Evolutionary conservation across 2,888 invertebrate genomes (phyloP), one percentile per base, ranked within the genome.

Genomic region (Caenorhabditis sp.): DNA sequence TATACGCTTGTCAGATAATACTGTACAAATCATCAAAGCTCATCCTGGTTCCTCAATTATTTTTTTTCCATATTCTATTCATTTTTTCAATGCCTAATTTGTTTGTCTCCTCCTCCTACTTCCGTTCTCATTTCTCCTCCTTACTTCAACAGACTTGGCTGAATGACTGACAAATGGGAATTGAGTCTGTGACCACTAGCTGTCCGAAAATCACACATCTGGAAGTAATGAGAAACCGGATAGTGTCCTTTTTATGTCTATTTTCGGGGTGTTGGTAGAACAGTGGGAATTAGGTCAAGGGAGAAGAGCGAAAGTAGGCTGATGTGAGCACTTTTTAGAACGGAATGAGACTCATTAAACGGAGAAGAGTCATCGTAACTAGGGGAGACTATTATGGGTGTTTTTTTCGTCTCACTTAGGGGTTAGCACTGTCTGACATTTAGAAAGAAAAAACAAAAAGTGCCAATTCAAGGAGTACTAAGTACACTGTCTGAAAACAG

Each of bases 151-250:
- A 63, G 63, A 72, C 59, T 38, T 35, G 58, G 28, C n/a, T 47
- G 59, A 76, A 76, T 41, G 61, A 76, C 51, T 76, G 76, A 76
- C 76, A 76, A 69, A 76, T 76, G 31, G 68, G 76, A 44, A 51
- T 41, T 24, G 44, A 58, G 35, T 49, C 49, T 26, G 59, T 63
- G 54, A 7, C 41, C 51, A 47, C 38, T 31, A 49, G 41, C 24
- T 28, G 26, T 28, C 59, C 76, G 38, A 56, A 79, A 79, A 79
- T 79, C 77, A 70, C 77, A 64, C 77, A 70, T 79, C 70, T 79
- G 77, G 77, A 79, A 70, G 70, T 79, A 79, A 79, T 79, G 61
- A 44, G 63, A 61, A 69, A 69, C 58, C 19, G 75, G 73, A 74
- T 63, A 63, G 26, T 41, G 63, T 19, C 63, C 41, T 74, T 38